A percentile compares a stretch with the other conserved stretches of the same genome.
Evolutionary conservation across 2,113 vertebrate genomes (phyloP).

Genomic region (Heptranchias perlo): DNA sequence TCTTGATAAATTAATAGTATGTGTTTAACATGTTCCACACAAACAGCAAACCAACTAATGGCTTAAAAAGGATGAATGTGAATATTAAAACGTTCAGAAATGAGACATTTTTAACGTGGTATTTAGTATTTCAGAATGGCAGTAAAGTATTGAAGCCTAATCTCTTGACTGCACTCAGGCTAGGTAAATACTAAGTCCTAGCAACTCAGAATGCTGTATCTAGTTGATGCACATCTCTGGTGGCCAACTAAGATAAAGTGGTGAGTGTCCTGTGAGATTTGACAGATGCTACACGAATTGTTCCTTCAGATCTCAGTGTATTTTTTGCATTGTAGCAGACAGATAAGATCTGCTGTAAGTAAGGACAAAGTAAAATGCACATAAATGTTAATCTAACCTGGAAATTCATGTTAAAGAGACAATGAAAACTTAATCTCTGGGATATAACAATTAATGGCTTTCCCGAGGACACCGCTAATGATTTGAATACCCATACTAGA

Average conservation of each 20-base stretch:
- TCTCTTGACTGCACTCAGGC: not conserved
- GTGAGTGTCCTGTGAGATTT: not conserved
- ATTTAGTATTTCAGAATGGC: not conserved
- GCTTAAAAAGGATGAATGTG: no score
- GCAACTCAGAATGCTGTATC: not conserved
- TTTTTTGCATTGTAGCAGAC: not conserved
- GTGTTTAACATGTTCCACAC: not conserved
- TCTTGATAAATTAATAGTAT: not conserved
- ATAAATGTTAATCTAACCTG: no score
- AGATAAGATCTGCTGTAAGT: not conserved
- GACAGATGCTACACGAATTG: not conserved
- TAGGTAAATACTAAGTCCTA: not conserved
- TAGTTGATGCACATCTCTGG: not conserved
- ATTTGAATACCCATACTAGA: not conserved
- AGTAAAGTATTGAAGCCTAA: not conserved
- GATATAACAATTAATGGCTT: not conserved
- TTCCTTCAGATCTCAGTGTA: not conserved
- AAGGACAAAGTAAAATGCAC: no score
- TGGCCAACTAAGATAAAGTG: not conserved
- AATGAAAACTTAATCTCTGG: not conserved
- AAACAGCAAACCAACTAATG: not conserved
- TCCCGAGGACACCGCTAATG: not conserved
- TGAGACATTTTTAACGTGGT: not conserved
- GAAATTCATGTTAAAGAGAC: not conserved
- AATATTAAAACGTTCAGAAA: not conserved